A percentile compares a stretch with the other conserved stretches of the same genome.
phyloP scores from a whole-genome alignment of 2,888 invertebrate species.

The Agrochola macilenta region DNA sequence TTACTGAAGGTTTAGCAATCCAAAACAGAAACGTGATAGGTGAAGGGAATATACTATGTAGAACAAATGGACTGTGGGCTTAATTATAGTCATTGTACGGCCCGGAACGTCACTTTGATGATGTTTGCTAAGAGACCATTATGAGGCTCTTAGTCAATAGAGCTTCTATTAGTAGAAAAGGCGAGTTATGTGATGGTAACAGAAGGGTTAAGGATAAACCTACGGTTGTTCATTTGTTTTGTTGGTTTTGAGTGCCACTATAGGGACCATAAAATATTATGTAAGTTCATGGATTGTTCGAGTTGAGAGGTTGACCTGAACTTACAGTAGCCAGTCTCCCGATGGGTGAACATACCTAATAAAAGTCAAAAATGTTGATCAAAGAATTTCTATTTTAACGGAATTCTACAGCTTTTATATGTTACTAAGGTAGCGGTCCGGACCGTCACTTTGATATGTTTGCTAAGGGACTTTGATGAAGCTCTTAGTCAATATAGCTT shows the following conservation, averaged over 20 bases:
- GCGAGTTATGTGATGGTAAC: not conserved
- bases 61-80: conserved; percentile 84
- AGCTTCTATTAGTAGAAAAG: conserved; percentile 39
- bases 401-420: too few relatives aligned
- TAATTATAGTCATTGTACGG: conserved; percentile 85
- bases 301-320: not conserved
- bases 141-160: conserved; percentile 40
- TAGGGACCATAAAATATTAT: too few relatives aligned
- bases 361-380: too few relatives aligned
- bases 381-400: too few relatives aligned
- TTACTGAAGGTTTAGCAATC: conserved; percentile 87
- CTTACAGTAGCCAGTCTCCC: not conserved
- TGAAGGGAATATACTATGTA: conserved; percentile 87
- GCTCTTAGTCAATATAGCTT: conserved; percentile 35
- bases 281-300: too few relatives aligned
- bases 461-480: conserved; percentile 46
- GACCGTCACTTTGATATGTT: conserved; percentile 57
- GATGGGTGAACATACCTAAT: not conserved
- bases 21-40: conserved; percentile 87
- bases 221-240: not conserved
- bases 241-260: not conserved
- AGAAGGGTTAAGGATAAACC: not conserved
- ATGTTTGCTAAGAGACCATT: conserved; percentile 52
- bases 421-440: conserved; percentile 55
- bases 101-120: conserved; percentile 57